phyloP scores from a whole-genome alignment of 2,113 vertebrate species.

The Crotalus horridus region DNA sequence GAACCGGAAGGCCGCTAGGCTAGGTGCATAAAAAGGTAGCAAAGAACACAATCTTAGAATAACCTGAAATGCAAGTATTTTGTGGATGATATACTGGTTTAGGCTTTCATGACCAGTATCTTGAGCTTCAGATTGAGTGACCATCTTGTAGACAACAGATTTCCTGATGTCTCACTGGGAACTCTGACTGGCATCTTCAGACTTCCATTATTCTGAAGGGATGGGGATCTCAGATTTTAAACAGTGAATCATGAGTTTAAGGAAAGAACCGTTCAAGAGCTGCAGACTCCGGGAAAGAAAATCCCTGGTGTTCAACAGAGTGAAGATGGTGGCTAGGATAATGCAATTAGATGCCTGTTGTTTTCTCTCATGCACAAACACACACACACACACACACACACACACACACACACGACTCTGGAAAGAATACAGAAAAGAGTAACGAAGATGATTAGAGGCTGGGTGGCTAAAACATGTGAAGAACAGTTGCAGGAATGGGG shows the following conservation, averaged over 20 bases:
- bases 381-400: no score
- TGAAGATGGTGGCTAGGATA: not conserved
- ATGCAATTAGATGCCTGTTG: not conserved
- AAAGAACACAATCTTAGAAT: not conserved
- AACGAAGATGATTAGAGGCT: no score
- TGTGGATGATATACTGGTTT: no score
- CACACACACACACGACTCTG: no score
- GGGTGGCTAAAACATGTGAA: no score
- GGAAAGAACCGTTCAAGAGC: no score
- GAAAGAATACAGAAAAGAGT: no score
- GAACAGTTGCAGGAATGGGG: no score
- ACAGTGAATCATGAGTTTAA: not conserved
- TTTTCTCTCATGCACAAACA: not conserved
- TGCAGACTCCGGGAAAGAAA: not conserved
- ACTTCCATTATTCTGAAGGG: not conserved
- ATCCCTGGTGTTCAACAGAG: not conserved
- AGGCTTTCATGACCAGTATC: not conserved
- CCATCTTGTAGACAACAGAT: not conserved
- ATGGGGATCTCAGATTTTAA: not conserved
- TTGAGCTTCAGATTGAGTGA: not conserved
- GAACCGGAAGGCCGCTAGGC: not conserved
- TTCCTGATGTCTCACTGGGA: not conserved
- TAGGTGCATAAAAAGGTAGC: not conserved
- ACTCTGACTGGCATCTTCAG: not conserved
- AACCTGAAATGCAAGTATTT: not conserved